Evolutionary conservation across 2,888 invertebrate genomes (phyloP), one percentile per base, ranked within the genome.

Genomic region (Linyphia triangularis): DNA sequence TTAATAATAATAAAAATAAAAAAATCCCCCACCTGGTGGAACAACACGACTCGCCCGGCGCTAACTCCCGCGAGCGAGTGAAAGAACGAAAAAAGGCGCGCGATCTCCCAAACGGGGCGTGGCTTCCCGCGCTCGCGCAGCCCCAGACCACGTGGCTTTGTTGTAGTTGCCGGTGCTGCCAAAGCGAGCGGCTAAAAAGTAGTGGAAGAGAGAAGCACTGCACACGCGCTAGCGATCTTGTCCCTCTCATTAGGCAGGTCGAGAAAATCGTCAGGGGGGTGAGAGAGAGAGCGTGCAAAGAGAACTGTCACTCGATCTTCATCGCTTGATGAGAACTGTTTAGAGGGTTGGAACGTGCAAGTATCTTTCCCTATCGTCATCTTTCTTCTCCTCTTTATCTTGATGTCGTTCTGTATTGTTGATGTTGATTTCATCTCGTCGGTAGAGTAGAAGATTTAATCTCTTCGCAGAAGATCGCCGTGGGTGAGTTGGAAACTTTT

Each of bases 141-240:
- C 24, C n/a, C 40, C 26, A 77, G 65, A 85, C 84, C 84, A 85
- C 84, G 84, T 85, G 84, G 84, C 84, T 85, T 85, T 85, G 75
- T 75, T 85, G 84, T 85, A 85, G 57, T 37, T 57, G 59, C 81
- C 69, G 77, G 40, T 67, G 40, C 40, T 77, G 59, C 67, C 69
- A 33, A n/a, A 24, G 16, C 51, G 81, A 82, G 43, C 40, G 51
- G 30, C n/a, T 59, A 70, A 73, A 77, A 33, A 82, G 82, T 83
- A 65, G 73, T 65, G 72, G 70, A 65, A 61, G 43, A 28, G 30
- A 51, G 63, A 69, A 22, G 37, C 33, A 72, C 72, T 63, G 81
- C 82, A 82, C 72, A 72, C 82, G 84, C 84, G 82, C 82, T 82
- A 37, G 51, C 75, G 67, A 33, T 33, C 33, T 33, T 33, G 33